phyloP scores from a whole-genome alignment of 2,888 invertebrate species.

The Drosophila subsilvestris region DNA sequence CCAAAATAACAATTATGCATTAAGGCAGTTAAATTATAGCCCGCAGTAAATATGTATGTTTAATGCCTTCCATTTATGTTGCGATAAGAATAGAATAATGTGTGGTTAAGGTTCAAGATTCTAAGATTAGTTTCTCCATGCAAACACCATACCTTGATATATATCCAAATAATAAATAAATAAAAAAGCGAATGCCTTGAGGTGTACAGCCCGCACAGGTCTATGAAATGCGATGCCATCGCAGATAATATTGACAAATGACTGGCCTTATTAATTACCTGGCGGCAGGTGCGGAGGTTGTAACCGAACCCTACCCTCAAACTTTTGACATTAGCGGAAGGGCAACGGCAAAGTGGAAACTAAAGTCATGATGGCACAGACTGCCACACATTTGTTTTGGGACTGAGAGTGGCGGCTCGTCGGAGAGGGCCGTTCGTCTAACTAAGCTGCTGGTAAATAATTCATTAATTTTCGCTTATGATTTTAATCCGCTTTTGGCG shows the following conservation, averaged over 20 bases:
- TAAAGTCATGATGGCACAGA: not conserved
- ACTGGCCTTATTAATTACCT: constrained; percentile 66
- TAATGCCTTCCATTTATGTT: no score
- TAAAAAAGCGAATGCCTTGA: not conserved
- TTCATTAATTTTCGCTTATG: constrained; percentile 81
- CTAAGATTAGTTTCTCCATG: no score
- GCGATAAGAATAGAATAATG: no score
- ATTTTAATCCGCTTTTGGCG: constrained; percentile 75
- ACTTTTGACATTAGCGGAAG: constrained; percentile 54
- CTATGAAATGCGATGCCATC: constrained; percentile 39
- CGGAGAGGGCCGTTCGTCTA: constrained; percentile 45
- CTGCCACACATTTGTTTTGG: not conserved
- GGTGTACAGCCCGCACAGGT: constrained; percentile 1
- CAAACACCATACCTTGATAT: not conserved
- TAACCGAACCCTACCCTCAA: not conserved
- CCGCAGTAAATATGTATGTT: no score
- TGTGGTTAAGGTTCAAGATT: no score
- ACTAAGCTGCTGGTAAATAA: constrained; percentile 80
- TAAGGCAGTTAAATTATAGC: no score
- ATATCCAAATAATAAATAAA: constrained; percentile 12
- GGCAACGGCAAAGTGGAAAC: not conserved
- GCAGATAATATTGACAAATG: constrained; percentile 70
- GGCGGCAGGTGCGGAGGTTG: constrained; percentile 35
- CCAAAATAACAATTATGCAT: no score
- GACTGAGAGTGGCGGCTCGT: no score